Evolutionary conservation across 1,140 invertebrate species (phyloP), one percentile per base, ranked within the genome.

Genomic region (Nautilus pompilius): DNA sequence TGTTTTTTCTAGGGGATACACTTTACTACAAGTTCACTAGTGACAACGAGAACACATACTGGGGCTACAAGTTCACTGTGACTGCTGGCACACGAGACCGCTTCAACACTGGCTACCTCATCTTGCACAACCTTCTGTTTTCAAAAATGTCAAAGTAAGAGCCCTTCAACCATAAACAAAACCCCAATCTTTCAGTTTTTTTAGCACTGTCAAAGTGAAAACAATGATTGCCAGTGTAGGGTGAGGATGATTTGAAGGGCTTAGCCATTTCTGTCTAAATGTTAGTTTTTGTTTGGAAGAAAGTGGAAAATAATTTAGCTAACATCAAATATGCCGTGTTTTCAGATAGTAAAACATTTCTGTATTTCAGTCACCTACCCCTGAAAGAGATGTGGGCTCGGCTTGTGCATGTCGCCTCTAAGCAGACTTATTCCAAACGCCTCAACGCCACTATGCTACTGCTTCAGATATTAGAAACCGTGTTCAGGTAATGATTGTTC

Each of bases 51-150:
- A 68, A 68, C 26, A 65, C 63, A 26, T 62, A 69, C 55, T 82
- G 78, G 77, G 79, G 79, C n/a, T 82, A 80, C 67, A 80, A 77
- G 68, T 82, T 82, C 62, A 80, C 73, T 5, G 76, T 80, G n/a
- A 72, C 72, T 8, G 76, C 77, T 28, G 77, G 78, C 20, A 73
- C 70, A 17, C 65, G 74, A 32, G 79, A 79, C 62, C 74, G 80
- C 49, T 81, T 82, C 66, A 75, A 80, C 57, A 82, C 80, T 30
- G 80, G 80, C 45, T 75, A 81, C 69, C 70, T 71, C 34, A 80
- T 82, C 29, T 70, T 82, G 0, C 71, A 79, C 62, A 63, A 67
- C 49, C 71, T 82, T 15, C 68, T 82, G 2, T 73, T 73, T 41
- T 72, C 74, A 28, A 56, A 72, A 29, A 46, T 75, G 20, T 68